Evolutionary conservation across 1,140 invertebrate genomes (phyloP), one percentile per base, ranked within the genome.

Genomic region (Drosophila dunni): DNA sequence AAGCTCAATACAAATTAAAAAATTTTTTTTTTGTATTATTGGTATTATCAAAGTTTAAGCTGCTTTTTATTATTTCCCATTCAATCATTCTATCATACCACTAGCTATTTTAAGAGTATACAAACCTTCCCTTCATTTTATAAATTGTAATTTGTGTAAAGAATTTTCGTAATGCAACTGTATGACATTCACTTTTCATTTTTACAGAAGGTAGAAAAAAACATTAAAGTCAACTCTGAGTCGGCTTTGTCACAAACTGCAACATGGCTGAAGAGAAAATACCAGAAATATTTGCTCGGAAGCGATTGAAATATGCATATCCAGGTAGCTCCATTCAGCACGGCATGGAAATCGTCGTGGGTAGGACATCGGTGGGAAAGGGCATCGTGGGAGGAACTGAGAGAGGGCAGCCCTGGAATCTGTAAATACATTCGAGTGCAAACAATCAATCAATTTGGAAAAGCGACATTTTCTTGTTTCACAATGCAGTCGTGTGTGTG

Each of bases 381-480:
- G 9, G 34, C n/a, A 20, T 20, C 2, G 17, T 1, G n/a, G 54
- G 46, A 46, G n/a, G 29, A 17, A 20, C 9, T 36, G 54, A 29
- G 8, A 63, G 20, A 45, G 13, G 38, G 8, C 24, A 29, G 24
- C 70, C 50, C 6, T 36, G 38, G 20, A 45, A 38, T 42, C 48
- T 57, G 67, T 45, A 60, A 60, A 33, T 42, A 68, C 48, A 48
- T 33, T 38, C 62, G 46, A 40, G 57, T 50, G 40, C 62, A 70
- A 73, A 77, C 81, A 85, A 86, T 86, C 82, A 86, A 86, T 85
- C 82, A 86, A 74, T 86, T 56, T 50, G 75, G 70, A 72, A 51
- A 83, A 69, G 50, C 78, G 63, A 68, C 46, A 84, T 58, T 84
- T 76, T 65, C 45, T 76, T 46, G 57, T 24, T 50, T 8, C 13